phyloP scores from a whole-genome alignment of 1,140 invertebrate species.

The Scaptodrosophila lebanonensis region DNA sequence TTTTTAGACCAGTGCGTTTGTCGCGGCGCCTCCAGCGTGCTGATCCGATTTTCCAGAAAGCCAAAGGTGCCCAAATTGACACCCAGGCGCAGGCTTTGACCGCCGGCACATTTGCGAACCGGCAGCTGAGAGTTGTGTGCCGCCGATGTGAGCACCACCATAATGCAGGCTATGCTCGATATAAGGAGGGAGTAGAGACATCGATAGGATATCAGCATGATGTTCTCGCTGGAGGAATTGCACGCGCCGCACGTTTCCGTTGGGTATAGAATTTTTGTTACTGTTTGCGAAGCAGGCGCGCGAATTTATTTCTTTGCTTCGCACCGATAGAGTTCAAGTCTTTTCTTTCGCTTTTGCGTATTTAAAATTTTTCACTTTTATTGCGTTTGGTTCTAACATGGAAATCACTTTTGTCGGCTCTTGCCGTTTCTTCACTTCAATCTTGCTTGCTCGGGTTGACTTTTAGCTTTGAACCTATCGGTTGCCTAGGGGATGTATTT shows the following conservation, averaged over 20 bases:
- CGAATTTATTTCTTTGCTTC: slow-evolving; percentile 17
- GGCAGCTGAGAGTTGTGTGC: slow-evolving; percentile 43
- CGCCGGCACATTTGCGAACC: slow-evolving; percentile 48
- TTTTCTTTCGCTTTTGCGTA: slow-evolving; percentile 46
- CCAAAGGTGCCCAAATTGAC: slow-evolving; percentile 47
- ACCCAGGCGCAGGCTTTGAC: slow-evolving; percentile 42
- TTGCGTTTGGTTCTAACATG: slow-evolving; percentile 55
- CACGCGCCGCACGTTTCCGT: slow-evolving; percentile 55
- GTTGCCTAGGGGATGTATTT: slow-evolving; percentile 26
- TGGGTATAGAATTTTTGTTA: slow-evolving; percentile 2
- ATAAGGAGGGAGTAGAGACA: slow-evolving; percentile 56
- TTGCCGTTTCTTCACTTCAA: slow-evolving; percentile 37
- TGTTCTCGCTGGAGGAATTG: slow-evolving; percentile 57
- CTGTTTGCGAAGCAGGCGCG: slow-evolving; percentile 5
- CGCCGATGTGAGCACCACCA: slow-evolving; percentile 61
- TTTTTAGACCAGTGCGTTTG: slow-evolving; percentile 63
- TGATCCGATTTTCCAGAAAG: slow-evolving; percentile 63
- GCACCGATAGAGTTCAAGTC: slow-evolving; percentile 29
- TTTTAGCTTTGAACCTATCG: slow-evolving; percentile 41
- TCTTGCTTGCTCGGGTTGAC: slow-evolving; percentile 39
- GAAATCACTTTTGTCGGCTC: slow-evolving; percentile 52
- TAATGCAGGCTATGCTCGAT: slow-evolving; percentile 62
- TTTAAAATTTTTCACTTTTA: slow-evolving; percentile 66
- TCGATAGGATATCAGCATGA: slow-evolving; percentile 62
- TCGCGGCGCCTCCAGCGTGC: slow-evolving; percentile 48